Conservation (phyloP, 2,888 invertebrate species). For the Mystacides longicornis region DNA sequence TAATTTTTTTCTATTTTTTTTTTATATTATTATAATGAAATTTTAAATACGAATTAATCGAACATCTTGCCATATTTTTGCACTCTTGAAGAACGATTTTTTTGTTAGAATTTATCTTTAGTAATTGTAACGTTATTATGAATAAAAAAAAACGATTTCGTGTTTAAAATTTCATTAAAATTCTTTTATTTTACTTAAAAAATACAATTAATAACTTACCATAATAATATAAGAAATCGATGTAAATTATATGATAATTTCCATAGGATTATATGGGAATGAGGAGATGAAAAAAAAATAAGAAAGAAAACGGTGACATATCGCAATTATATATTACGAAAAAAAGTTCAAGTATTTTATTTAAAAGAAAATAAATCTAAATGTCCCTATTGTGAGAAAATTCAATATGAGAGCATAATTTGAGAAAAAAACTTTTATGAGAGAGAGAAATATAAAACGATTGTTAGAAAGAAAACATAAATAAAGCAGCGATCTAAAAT, state of each 20-base stretch:
- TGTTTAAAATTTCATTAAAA: not conserved
- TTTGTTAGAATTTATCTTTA: not conserved
- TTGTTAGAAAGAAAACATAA: too few species aligned
- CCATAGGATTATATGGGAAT: slow-evolving; percentile 13
- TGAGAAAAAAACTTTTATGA: too few species aligned
- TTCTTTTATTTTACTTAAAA: not conserved
- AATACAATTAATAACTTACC: slow-evolving; percentile 13
- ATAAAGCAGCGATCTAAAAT: too few species aligned
- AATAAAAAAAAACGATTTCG: not conserved
- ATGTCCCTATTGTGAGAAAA: too few species aligned
- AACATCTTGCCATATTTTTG: not conserved
- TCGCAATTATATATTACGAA: slow-evolving; percentile 26
- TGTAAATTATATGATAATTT: slow-evolving; percentile 24
- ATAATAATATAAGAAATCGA: slow-evolving; percentile 20
- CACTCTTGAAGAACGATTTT: not conserved
- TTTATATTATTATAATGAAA: not conserved
- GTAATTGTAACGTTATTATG: not conserved
- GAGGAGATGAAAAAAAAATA: slow-evolving; percentile 13
- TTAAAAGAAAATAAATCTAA: slow-evolving; percentile 5
- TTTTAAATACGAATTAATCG: not conserved
- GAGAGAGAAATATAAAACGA: too few species aligned
- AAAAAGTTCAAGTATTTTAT: slow-evolving; percentile 22
- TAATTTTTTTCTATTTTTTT: not conserved
- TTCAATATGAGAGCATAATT: too few species aligned
- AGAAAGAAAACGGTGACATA: slow-evolving; percentile 25